Conservation (phyloP, 1,140 invertebrate species). For the roundworm (Caenorhabditis elegans) region DNA sequence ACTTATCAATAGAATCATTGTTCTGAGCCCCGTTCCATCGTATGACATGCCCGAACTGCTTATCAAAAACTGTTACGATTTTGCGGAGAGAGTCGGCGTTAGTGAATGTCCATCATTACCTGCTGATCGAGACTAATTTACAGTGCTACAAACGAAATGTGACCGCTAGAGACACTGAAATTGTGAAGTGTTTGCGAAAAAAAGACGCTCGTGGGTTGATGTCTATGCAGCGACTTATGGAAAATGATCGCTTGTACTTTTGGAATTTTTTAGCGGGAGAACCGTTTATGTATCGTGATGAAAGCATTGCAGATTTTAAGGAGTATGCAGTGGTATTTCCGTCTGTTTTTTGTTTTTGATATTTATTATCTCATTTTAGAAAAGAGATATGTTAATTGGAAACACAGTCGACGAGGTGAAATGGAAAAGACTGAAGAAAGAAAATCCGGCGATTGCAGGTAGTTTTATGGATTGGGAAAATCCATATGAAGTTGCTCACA, state of each 20-base stretch:
- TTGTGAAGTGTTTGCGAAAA: background rate
- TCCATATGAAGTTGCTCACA: background rate
- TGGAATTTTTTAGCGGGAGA: conserved; percentile 7
- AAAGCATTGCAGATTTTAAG: conserved; percentile 10
- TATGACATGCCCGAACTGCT: conserved; percentile 18
- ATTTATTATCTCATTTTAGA: background rate
- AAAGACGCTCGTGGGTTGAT: background rate
- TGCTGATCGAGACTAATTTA: background rate
- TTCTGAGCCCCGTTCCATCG: background rate
- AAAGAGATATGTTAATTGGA: background rate
- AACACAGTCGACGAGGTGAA: background rate
- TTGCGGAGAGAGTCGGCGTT: background rate
- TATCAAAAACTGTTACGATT: conserved; percentile 21
- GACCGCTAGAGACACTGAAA: background rate
- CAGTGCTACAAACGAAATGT: background rate
- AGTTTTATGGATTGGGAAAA: conserved; percentile 13
- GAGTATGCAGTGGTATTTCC: background rate
- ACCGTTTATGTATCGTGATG: background rate
- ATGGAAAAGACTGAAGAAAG: background rate
- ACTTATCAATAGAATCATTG: background rate
- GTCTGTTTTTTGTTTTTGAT: background rate
- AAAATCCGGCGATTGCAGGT: background rate
- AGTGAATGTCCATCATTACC: background rate
- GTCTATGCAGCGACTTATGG: background rate
- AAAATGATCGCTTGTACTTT: background rate